Base-by-base conservation (phyloP, 1,140 invertebrate species). In the Antheraea pernyi region DNA sequence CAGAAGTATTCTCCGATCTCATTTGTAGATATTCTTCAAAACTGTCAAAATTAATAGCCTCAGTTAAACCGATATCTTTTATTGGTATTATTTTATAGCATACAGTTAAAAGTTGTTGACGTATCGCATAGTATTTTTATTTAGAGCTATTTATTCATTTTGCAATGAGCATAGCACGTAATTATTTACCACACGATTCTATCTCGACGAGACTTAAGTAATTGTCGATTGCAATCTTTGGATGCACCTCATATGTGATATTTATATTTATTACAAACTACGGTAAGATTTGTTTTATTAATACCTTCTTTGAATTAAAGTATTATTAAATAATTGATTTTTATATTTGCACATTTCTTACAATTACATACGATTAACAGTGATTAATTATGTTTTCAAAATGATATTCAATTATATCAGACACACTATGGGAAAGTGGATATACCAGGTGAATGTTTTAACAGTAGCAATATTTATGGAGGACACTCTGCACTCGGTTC, bases 141-240 rank as follows among this genome's bases (percentile, higher is more conserved):
- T 19, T 53, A 18, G 7, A 36, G 19, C 19, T 65, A 19, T 36
- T 68, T 59, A 65, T 39, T 30, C 58, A 39, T 67, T 69, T 72
- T 69, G 63, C 39, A 58, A n/a, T 36, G 42, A 16, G 6, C 46
- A 53, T 53, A 53, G 46, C 46, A 53, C 46, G 46, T 53, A 53
- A 53, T 53, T 30, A 37, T 18, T 19, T 59, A 73, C 68, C 53
- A 64, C 53, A 62, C 59, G 69, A 67, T 73, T 19, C 46, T 71
- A 71, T 73, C 69, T 60, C 46, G 69, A 37, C 46, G 69, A 37
- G 58, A 68, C 37, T 76, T 71, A 71, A 69, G 71, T 76, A 76
- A 73, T 76, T 70, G 39, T 19, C 61, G 69, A 71, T 77, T 67
- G 19, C 10, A 30, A 71, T 71, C 64, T 22, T 53, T 53, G 10